Percentiles rank a stretch among this genome's conserved stretches.
phyloP scores from a whole-genome alignment of 1,140 invertebrate genomes.

The Calliopsis andreniformis region DNA sequence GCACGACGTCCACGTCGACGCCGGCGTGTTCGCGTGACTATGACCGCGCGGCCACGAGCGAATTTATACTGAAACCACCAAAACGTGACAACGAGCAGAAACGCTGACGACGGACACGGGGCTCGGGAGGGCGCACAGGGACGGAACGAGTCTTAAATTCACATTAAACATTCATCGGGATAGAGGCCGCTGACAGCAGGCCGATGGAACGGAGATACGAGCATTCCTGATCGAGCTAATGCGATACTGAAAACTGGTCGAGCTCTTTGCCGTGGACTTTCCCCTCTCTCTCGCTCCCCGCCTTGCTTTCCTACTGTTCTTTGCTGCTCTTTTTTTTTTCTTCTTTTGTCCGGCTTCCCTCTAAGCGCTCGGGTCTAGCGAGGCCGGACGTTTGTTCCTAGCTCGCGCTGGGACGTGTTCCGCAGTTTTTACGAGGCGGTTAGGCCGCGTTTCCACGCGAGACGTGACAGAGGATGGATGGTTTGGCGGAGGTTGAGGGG shows the following conservation, averaged over 20 bases:
- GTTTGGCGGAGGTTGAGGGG: no score
- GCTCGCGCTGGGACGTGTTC: not conserved
- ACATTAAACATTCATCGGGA: constrained; percentile 65
- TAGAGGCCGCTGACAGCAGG: constrained; percentile 54
- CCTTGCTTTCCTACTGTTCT: no score
- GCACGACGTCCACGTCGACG: constrained; percentile 31
- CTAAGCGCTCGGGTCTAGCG: constrained; percentile 18
- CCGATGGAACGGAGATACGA: constrained; percentile 58
- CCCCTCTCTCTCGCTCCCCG: not conserved
- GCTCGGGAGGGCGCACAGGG: not conserved
- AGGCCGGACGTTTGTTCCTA: not conserved
- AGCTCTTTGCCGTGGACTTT: constrained; percentile 33
- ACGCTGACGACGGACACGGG: constrained; percentile 48
- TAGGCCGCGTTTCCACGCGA: no score
- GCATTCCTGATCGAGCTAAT: constrained; percentile 62
- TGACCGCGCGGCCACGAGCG: constrained; percentile 50
- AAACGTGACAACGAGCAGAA: constrained; percentile 59
- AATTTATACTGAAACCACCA: constrained; percentile 62
- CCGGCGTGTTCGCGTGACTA: constrained; percentile 63
- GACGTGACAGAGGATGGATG: no score
- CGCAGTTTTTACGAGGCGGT: not conserved
- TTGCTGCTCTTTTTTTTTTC: not conserved
- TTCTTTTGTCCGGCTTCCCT: constrained; percentile 25
- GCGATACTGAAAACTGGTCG: constrained; percentile 66
- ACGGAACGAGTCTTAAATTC: constrained; percentile 61